These are phyloP conservation scores for Drosophila kuntzei DNA, from an alignment of 2,888 invertebrate species.

Conservation along the genomic window DNA sequence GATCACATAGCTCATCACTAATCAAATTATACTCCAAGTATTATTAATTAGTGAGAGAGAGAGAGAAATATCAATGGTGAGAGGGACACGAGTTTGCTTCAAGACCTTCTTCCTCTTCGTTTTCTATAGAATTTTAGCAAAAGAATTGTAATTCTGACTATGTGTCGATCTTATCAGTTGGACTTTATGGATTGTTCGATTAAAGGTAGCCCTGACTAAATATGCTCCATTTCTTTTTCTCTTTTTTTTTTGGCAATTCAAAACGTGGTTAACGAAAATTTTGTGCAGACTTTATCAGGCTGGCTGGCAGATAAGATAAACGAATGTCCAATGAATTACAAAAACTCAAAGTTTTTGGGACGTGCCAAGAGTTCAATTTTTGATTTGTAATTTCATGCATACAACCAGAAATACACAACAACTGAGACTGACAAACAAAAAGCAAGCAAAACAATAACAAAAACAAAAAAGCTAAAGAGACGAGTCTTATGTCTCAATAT, in stretches of 20 bases:
- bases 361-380: slow-evolving; percentile 40
- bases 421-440: slow-evolving; percentile 46
- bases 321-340: slow-evolving; percentile 52
- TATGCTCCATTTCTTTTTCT: slow-evolving; percentile 5
- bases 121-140: neutral
- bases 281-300: slow-evolving; percentile 53
- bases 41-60: slow-evolving; percentile 3
- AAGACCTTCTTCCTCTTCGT: neutral
- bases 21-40: slow-evolving; percentile 35
- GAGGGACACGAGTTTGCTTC: slow-evolving; percentile 7
- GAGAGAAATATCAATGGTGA: slow-evolving; percentile 1
- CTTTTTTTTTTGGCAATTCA: slow-evolving; percentile 28
- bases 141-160: slow-evolving; percentile 9
- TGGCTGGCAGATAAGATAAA: slow-evolving; percentile 50
- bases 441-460: slow-evolving; percentile 45
- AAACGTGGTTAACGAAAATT: slow-evolving; percentile 50
- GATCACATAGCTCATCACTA: slow-evolving; percentile 36
- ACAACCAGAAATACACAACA: slow-evolving; percentile 71
- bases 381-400: slow-evolving; percentile 43
- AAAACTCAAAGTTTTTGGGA: slow-evolving; percentile 24
- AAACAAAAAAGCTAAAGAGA: slow-evolving; percentile 23
- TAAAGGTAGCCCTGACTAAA: slow-evolving; percentile 37
- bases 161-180: slow-evolving; percentile 35
- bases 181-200: slow-evolving; percentile 35
- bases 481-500: slow-evolving; percentile 9